Base-by-base conservation (phyloP, 92 coral and sea anemone species). In the Heteractis magnifica region DNA sequence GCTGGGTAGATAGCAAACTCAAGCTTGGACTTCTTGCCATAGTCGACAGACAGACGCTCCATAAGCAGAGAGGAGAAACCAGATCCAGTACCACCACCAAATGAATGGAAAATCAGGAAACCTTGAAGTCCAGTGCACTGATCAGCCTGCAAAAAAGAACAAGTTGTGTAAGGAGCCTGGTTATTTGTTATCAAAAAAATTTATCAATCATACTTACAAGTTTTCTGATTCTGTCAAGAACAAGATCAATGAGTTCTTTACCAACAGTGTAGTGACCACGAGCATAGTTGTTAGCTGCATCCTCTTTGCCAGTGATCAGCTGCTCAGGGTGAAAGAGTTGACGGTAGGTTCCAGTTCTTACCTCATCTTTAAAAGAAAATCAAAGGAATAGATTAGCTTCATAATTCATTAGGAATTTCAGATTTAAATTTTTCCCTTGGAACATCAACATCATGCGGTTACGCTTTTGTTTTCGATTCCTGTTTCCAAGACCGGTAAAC, bases 251-350 rank as follows among this genome's bases (percentile, higher is more conserved):
- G 49, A 90, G 72, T 21, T 85, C 85, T 72, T 94, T 94, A 70
- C 98, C 98, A 76, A 94, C 90, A 18, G 98, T 94, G 92, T 92
- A 94, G 76, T 94, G 98, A 41, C 98, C 98, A n/a, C 98, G 94
- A 77, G 98, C 98, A 79, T 94, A 94, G 85, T 94, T 94, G 90
- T 94, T 94, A 72, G 98, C 98, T 82, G 98, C 98, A 51, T 94
- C 98, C 81, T 94, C 98, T 79, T 94, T 94, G 64, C 98, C 98
- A 34, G 96, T 94, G 71, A 94, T 89, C 71, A 94, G 88, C 89
- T 94, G 98, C 49, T 89, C 98, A 8, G 98, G 98, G 75, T 94
- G 98, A 75, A 94, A 94, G 23, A 92, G 88, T 75, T 92, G 95
- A n/a, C 95, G 91, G 85, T 92, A 92, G 52, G 93, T 92, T 52